Evolutionary conservation across 2,797 vertebrate genomes (phyloP).

Genomic region (Sciurus carolinensis): DNA sequence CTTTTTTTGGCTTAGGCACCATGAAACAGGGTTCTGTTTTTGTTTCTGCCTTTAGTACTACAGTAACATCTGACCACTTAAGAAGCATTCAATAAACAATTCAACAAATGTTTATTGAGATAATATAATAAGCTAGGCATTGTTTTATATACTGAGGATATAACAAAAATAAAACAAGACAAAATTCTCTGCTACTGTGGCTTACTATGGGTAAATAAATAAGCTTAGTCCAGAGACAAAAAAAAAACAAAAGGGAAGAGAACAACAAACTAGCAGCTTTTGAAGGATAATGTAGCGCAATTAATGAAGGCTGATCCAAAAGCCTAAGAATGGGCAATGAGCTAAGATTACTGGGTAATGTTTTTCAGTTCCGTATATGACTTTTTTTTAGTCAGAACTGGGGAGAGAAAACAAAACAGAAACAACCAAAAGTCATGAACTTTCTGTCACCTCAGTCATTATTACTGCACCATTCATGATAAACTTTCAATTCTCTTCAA

Average conservation of each 20-base stretch:
- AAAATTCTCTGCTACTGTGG: not conserved
- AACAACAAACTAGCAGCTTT: constrained; percentile 30
- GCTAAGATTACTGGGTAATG: not conserved
- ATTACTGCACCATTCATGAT: constrained; percentile 81
- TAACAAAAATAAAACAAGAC: constrained; percentile 10
- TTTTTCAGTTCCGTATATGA: not conserved
- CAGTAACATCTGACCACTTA: not conserved
- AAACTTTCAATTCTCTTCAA: constrained; percentile 66
- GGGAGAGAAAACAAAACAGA: not conserved
- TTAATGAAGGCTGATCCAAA: not conserved
- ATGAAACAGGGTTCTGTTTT: not conserved
- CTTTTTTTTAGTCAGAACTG: not conserved
- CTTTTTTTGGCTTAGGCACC: not conserved
- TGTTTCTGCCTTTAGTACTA: not conserved
- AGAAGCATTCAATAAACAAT: not conserved
- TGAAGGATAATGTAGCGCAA: not conserved
- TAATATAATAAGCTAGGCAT: not conserved
- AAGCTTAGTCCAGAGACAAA: not conserved
- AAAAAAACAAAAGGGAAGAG: not conserved
- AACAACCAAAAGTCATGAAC: not conserved
- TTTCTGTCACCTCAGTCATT: not conserved
- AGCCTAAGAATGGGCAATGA: not conserved
- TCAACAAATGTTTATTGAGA: constrained; percentile 9
- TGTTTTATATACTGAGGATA: not conserved
- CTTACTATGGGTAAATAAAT: not conserved